phyloP scores from a whole-genome alignment of 1,140 invertebrate genomes.

The Epicauta chinensis region DNA sequence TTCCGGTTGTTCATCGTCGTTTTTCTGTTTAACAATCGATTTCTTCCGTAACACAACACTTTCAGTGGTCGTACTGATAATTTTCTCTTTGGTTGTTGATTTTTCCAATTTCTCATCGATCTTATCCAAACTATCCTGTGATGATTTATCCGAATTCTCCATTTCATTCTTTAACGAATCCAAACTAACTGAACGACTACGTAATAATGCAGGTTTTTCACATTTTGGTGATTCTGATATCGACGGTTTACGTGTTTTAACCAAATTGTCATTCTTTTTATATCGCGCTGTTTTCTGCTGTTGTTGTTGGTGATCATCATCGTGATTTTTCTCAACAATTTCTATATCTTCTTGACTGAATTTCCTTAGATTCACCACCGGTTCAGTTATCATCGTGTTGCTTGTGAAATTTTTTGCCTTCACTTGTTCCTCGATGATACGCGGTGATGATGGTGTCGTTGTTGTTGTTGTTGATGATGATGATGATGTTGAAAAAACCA shows the following conservation, averaged over 20 bases:
- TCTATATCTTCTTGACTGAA: constrained; percentile 48
- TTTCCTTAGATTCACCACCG: constrained; percentile 32
- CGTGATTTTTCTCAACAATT: constrained; percentile 42
- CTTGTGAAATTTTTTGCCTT: constrained; percentile 19
- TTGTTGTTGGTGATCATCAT: constrained; percentile 32
- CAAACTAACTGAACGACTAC: constrained; percentile 36
- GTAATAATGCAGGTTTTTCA: constrained; percentile 17
- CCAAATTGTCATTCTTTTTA: constrained; percentile 19
- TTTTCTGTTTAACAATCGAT: constrained; percentile 45
- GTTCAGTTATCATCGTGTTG: neutral
- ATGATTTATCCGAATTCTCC: constrained; percentile 22
- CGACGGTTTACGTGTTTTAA: constrained; percentile 27
- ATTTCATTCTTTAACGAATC: constrained; percentile 32
- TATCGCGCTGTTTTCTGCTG: constrained; percentile 2
- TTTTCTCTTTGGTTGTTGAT: neutral
- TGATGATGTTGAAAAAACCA: constrained; percentile 50
- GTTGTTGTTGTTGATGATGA: too few species aligned
- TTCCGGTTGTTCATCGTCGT: constrained; percentile 62
- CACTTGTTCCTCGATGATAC: constrained; percentile 20
- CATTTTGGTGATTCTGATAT: constrained; percentile 19
- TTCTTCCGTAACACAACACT: constrained; percentile 51
- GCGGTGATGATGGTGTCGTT: constrained; percentile 30
- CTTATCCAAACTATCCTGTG: constrained; percentile 32
- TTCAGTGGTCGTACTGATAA: constrained; percentile 10
- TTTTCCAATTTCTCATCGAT: constrained; percentile 16